A percentile compares a stretch with the other conserved stretches of the same genome.
These are phyloP conservation scores for Tethya wilhelma DNA, from an alignment of 37 sponge, comb jelly and placozoan species.

Conservation along the genomic window DNA sequence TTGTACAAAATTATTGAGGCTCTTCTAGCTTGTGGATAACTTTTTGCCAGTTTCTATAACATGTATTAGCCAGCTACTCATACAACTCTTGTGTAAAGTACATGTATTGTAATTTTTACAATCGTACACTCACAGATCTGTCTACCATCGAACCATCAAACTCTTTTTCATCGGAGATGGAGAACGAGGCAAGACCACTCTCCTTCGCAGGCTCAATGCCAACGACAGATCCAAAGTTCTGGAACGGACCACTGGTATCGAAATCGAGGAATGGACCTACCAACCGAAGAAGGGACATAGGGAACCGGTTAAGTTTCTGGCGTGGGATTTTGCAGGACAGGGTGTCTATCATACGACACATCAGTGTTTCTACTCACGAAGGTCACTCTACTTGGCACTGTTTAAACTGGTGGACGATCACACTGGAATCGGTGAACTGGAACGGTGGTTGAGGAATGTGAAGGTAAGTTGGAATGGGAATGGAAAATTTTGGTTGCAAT, in stretches of 20 bases:
- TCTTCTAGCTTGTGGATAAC: not conserved
- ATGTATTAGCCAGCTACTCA: conserved; percentile 3
- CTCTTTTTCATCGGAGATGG: conserved; percentile 87
- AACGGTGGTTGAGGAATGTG: conserved; percentile 85
- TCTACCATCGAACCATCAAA: conserved; percentile 82
- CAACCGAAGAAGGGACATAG: not conserved
- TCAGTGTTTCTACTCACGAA: conserved; percentile 90
- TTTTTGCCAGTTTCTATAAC: conserved; percentile 3
- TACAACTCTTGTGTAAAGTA: not conserved
- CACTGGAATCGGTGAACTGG: conserved; percentile 76
- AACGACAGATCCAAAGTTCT: not conserved
- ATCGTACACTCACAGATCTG: conserved; percentile 44
- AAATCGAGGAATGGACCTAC: conserved; percentile 78
- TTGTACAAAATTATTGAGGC: not conserved
- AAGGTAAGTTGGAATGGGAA: no score
- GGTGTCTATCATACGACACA: conserved; percentile 92
- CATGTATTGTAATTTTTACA: not conserved
- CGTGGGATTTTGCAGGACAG: conserved; percentile 97
- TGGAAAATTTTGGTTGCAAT: no score
- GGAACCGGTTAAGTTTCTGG: conserved; percentile 70
- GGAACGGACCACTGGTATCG: conserved; percentile 80
- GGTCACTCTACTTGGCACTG: conserved; percentile 87
- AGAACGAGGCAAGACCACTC: conserved; percentile 89
- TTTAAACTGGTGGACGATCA: conserved; percentile 73
- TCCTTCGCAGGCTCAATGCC: conserved; percentile 70